These are phyloP conservation scores for Sigmodon hispidus DNA, from an alignment of 2,113 vertebrate species.

Conservation along the genomic window DNA sequence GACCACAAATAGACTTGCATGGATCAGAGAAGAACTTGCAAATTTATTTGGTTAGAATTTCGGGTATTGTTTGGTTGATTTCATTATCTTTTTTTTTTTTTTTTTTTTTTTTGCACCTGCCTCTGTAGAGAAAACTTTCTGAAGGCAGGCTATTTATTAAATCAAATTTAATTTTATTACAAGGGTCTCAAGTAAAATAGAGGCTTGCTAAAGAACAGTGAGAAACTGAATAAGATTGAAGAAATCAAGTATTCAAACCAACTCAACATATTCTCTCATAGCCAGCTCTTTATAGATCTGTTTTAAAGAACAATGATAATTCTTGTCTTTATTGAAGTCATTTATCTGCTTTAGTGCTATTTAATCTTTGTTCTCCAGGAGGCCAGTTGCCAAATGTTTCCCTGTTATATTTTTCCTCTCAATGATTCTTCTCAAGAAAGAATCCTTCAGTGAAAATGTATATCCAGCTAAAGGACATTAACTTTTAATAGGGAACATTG, in stretches of 20 bases:
- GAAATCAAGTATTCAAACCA: neutral
- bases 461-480: neutral
- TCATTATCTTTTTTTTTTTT: constrained; percentile 10
- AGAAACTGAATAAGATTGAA: neutral
- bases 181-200: neutral
- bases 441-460: neutral
- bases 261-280: neutral
- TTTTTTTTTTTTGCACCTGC: no score
- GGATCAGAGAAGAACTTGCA: neutral
- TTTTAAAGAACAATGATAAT: constrained; percentile 4
- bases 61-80: neutral
- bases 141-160: neutral
- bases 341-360: neutral
- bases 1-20: neutral
- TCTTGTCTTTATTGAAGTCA: neutral
- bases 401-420: neutral
- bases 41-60: neutral
- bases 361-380: neutral
- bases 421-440: neutral
- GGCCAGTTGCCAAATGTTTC: neutral
- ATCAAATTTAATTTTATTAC: constrained; percentile 1
- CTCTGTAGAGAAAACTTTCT: neutral
- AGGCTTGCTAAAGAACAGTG: neutral
- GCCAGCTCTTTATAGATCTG: neutral
- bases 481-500: neutral